Evolutionary conservation across 1,140 invertebrate genomes (phyloP), one percentile per base, ranked within the genome.

Genomic region (Trialeurodes vaporariorum): DNA sequence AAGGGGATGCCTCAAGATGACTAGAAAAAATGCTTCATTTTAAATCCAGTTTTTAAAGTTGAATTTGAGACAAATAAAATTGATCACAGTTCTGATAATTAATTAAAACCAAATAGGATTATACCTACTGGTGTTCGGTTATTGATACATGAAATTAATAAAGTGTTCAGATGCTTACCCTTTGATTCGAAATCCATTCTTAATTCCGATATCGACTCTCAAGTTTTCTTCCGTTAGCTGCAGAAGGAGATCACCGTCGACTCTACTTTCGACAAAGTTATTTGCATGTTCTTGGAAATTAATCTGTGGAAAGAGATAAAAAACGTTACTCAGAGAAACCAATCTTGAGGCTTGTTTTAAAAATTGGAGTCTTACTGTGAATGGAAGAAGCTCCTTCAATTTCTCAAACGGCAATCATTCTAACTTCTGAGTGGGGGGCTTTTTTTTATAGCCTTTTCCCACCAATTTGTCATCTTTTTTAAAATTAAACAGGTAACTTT

Each of bases 221-320:
- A 99, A 82, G 81, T 98, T 96, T 49, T 91, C 87, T 76, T 98
- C 94, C 2, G 87, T 94, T 60, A 99, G 78, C 76, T 96, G 93
- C 13, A 99, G 79, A 66, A 99, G 78, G 25, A 99, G 81, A 82
- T 99, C 97, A n/a, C 97, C 97, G 78, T 99, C 97, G 1, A 99
- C 96, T 77, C 92, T 85, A 74, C 94, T 95, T 58, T 93, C 88
- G 12, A 88, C 84, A 75, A 99, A 98, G 74, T 89, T 88, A 2
- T 82, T 80, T 0, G 88, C 86, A 74, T 88, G 94, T 71, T 91
- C 87, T 9, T 83, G 81, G 79, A 98, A 99, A 0, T 95, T 96
- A 75, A 98, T 97, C 58, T 65, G 25, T 2, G 9, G 21, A 61
- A 61, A 65, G 24, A n/a, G 13, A 65, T n/a, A 2, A 58, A 2